Conservation (phyloP, 2,888 invertebrate genomes). For the Idaea biselata region DNA sequence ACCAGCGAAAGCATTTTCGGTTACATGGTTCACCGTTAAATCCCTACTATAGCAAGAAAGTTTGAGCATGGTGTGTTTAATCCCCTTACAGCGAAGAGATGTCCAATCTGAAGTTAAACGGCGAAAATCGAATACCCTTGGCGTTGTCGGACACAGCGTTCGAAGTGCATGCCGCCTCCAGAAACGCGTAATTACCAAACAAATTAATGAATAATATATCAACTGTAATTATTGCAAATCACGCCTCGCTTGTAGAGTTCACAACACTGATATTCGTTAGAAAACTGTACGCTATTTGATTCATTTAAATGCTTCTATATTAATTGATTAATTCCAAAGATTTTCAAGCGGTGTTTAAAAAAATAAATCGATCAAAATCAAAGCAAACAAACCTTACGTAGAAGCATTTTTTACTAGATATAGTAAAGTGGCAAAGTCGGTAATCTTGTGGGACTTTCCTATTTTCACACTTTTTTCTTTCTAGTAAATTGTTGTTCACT, state of each 20-base stretch:
- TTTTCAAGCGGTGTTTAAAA: no score
- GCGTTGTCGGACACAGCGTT: slow-evolving; percentile 77
- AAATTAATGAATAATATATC: slow-evolving; percentile 21
- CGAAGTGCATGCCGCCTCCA: slow-evolving; percentile 76
- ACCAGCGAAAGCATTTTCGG: no score
- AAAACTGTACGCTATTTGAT: not conserved
- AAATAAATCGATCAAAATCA: no score
- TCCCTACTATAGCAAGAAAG: slow-evolving; percentile 7
- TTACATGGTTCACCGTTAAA: not conserved
- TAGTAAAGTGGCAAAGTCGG: no score
- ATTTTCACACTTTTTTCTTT: no score
- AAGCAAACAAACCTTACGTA: no score
- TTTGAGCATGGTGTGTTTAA: slow-evolving; percentile 32
- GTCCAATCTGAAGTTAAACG: slow-evolving; percentile 75
- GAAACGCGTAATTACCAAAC: slow-evolving; percentile 69
- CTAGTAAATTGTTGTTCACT: no score
- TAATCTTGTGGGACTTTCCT: no score
- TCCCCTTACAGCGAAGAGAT: slow-evolving; percentile 76
- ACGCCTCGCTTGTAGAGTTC: slow-evolving; percentile 47
- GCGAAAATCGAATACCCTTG: slow-evolving; percentile 76
- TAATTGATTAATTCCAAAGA: no score
- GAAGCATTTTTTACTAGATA: no score
- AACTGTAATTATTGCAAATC: slow-evolving; percentile 35
- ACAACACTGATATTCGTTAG: slow-evolving; percentile 14
- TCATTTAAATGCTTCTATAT: not conserved